Percentiles rank a stretch among this genome's conserved stretches.
Evolutionary conservation across 35 echinoderm and acorn worm genomes (phyloP).

Genomic region (Apostichopus parvimensis): DNA sequence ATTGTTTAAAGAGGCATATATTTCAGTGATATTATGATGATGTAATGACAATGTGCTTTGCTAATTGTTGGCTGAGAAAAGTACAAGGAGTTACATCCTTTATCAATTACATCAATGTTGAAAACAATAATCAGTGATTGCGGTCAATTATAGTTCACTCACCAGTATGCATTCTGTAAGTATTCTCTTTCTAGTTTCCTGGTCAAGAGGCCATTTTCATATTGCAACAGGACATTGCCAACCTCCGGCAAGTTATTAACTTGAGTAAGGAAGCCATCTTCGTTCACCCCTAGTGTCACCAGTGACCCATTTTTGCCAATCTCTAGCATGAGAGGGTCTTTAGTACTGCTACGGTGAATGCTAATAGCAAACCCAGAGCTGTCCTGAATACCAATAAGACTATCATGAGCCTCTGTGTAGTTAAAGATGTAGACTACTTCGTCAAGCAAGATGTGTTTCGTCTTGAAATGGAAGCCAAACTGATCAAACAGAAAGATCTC

Average conservation of each 20-base stretch:
- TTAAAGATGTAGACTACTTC: constrained; percentile 68
- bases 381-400: constrained; percentile 67
- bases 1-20: too few relatives aligned
- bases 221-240: constrained; percentile 17
- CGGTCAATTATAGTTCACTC: constrained; percentile 13
- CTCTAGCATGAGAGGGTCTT: constrained; percentile 60
- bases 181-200: constrained; percentile 22
- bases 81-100: too few relatives aligned
- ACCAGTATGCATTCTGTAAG: constrained; percentile 67
- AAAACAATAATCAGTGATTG: too few relatives aligned
- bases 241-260: background rate
- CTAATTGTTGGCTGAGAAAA: too few relatives aligned
- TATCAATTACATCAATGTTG: too few relatives aligned
- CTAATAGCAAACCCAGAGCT: constrained; percentile 63
- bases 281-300: constrained; percentile 11
- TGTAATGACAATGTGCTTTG: too few relatives aligned
- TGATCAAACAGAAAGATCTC: constrained; percentile 76
- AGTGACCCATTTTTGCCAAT: constrained; percentile 45
- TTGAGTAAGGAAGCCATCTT: background rate
- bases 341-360: constrained; percentile 50
- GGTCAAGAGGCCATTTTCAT: constrained; percentile 59
- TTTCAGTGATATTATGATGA: too few relatives aligned
- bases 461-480: constrained; percentile 74
- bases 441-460: constrained; percentile 71
- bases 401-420: constrained; percentile 67